A percentile compares a stretch with the other conserved stretches of the same genome.
phyloP scores from a whole-genome alignment of 2,888 invertebrate species.

The Lithosia quadra region DNA sequence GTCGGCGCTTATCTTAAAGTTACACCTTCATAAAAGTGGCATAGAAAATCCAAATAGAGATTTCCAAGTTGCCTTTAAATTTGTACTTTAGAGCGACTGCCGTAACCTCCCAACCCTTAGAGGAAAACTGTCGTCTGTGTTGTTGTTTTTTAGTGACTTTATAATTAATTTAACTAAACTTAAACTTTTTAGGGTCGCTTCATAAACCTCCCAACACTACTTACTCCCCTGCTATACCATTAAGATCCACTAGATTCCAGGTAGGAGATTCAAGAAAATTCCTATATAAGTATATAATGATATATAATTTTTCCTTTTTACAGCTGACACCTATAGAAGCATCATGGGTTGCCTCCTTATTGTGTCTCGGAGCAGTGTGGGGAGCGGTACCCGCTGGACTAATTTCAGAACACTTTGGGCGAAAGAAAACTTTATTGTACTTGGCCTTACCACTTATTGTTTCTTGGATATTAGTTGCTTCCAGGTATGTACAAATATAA shows the following conservation, averaged over 20 bases:
- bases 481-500: conserved; percentile 72
- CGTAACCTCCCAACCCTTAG: too few relatives aligned
- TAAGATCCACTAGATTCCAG: too few relatives aligned
- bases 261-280: not conserved
- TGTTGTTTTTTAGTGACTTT: too few relatives aligned
- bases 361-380: conserved; percentile 85
- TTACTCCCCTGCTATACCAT: too few relatives aligned
- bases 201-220: too few relatives aligned
- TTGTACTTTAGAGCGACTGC: too few relatives aligned
- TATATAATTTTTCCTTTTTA: conserved; percentile 1
- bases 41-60: too few relatives aligned
- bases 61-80: too few relatives aligned
- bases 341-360: conserved; percentile 86
- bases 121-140: too few relatives aligned
- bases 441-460: conserved; percentile 84
- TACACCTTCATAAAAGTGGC: too few relatives aligned
- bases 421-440: conserved; percentile 85
- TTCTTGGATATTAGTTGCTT: conserved; percentile 87
- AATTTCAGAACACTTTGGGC: conserved; percentile 84
- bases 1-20: not conserved
- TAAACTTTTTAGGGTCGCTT: too few relatives aligned
- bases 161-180: too few relatives aligned
- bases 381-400: conserved; percentile 87
- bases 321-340: conserved; percentile 72
- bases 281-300: not conserved